Conservation (phyloP, 2,113 vertebrate genomes). For the Zootoca vivipara region DNA sequence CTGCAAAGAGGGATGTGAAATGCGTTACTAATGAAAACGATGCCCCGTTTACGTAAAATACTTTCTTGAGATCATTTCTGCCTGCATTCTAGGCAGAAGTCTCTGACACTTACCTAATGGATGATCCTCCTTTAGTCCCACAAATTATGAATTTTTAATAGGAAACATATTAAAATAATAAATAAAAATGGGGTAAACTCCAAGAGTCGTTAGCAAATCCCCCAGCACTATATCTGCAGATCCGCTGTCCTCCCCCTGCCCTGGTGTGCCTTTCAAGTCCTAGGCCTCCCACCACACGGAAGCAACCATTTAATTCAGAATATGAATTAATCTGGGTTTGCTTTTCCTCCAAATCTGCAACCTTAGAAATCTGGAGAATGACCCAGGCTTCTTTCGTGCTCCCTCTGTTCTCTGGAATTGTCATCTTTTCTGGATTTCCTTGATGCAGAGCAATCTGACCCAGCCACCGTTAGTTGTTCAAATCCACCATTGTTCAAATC, state of each 20-base stretch:
- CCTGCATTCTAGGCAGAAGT: accelerated
- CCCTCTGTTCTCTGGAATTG: background rate
- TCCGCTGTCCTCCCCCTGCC: background rate
- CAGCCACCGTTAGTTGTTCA: background rate
- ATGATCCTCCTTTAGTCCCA: background rate
- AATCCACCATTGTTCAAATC: no score
- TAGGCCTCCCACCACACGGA: background rate
- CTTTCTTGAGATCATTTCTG: accelerated
- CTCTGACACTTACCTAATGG: background rate
- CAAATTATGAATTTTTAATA: slow-evolving; percentile 13
- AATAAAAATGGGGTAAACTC: slow-evolving; percentile 13
- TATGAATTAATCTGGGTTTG: background rate
- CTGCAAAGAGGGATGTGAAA: accelerated
- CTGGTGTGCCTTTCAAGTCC: background rate
- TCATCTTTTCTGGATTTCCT: background rate
- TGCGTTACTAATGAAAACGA: accelerated
- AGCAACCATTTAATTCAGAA: background rate
- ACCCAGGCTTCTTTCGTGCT: background rate
- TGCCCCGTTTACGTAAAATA: background rate
- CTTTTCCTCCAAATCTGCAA: background rate
- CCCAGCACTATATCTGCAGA: background rate
- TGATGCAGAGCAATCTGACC: background rate
- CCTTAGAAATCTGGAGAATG: background rate
- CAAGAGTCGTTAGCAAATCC: accelerated
- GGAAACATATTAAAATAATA: slow-evolving; percentile 53